phyloP scores from a whole-genome alignment of 2,888 invertebrate species.

The Ichneumoninae sp. region DNA sequence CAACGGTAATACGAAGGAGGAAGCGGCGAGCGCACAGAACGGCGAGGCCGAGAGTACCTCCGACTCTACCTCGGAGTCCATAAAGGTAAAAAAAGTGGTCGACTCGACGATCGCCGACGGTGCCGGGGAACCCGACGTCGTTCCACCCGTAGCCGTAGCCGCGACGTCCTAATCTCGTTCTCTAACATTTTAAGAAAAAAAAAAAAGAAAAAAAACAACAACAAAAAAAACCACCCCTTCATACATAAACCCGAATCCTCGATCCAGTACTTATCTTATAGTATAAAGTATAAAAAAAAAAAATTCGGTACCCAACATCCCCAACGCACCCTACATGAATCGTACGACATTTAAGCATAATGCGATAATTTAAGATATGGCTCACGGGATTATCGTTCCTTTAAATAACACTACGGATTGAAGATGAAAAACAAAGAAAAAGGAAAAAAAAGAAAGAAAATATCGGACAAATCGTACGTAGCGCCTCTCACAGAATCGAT shows the following conservation, averaged over 20 bases:
- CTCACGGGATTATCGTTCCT: conserved; percentile 79
- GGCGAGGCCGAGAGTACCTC: conserved; percentile 77
- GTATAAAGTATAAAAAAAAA: conserved; percentile 56
- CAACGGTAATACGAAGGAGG: conserved; percentile 70
- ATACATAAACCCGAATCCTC: conserved; percentile 79
- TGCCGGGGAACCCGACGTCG: conserved; percentile 81
- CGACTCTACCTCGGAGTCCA: conserved; percentile 72
- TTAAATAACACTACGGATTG: conserved; percentile 72
- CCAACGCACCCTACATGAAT: conserved; percentile 76
- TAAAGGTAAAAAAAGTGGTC: conserved; percentile 82
- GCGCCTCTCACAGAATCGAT: conserved; percentile 78
- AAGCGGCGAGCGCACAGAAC: conserved; percentile 69
- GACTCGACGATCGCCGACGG: conserved; percentile 80
- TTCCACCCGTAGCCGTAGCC: conserved; percentile 80
- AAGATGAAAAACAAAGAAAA: conserved; percentile 44
- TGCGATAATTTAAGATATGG: conserved; percentile 80
- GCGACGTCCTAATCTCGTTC: conserved; percentile 83
- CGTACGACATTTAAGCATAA: conserved; percentile 80
- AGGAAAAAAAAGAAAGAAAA: conserved; percentile 70
- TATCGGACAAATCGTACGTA: conserved; percentile 70
- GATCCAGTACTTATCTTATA: conserved; percentile 79
- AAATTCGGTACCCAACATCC: conserved; percentile 64
- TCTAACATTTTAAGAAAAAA: conserved; percentile 73
- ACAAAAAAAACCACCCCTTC: conserved; percentile 65
- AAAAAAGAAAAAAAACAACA: conserved; percentile 43